These are phyloP conservation scores for Charaxes varanes DNA, from an alignment of 1,140 invertebrate genomes.

Conservation along the genomic window DNA sequence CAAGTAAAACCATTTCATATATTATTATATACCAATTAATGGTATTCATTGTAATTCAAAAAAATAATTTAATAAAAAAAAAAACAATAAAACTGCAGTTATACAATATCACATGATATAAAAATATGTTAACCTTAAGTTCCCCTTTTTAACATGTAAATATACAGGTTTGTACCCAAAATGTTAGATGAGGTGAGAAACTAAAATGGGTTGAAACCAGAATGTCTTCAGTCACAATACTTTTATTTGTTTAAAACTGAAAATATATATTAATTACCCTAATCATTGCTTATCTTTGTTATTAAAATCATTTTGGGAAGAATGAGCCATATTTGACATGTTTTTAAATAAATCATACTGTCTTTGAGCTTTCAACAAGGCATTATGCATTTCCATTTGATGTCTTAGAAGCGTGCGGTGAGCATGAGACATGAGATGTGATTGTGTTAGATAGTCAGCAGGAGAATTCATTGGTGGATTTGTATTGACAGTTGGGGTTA, in stretches of 20 bases:
- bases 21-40: slow-evolving; percentile 2
- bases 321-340: slow-evolving; percentile 52
- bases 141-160: slow-evolving; percentile 2
- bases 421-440: slow-evolving; percentile 33
- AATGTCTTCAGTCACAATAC: too few relatives aligned
- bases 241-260: not conserved
- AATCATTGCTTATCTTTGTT: slow-evolving; percentile 47
- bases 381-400: slow-evolving; percentile 55
- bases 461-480: slow-evolving; percentile 34
- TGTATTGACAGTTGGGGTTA: slow-evolving; percentile 35
- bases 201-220: too few relatives aligned
- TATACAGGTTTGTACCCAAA: not conserved
- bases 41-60: not conserved
- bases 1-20: not conserved
- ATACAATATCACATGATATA: slow-evolving; percentile 14
- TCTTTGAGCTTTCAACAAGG: slow-evolving; percentile 53
- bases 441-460: slow-evolving; percentile 41
- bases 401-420: slow-evolving; percentile 47
- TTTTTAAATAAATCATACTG: slow-evolving; percentile 55
- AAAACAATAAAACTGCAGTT: not conserved
- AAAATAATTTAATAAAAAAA: slow-evolving; percentile 8
- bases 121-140: slow-evolving; percentile 14
- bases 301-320: slow-evolving; percentile 53
- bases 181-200: too few relatives aligned
- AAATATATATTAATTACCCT: slow-evolving; percentile 9